phyloP scores from a whole-genome alignment of 2,113 vertebrate genomes.

The Cochlearius cochlearius region DNA sequence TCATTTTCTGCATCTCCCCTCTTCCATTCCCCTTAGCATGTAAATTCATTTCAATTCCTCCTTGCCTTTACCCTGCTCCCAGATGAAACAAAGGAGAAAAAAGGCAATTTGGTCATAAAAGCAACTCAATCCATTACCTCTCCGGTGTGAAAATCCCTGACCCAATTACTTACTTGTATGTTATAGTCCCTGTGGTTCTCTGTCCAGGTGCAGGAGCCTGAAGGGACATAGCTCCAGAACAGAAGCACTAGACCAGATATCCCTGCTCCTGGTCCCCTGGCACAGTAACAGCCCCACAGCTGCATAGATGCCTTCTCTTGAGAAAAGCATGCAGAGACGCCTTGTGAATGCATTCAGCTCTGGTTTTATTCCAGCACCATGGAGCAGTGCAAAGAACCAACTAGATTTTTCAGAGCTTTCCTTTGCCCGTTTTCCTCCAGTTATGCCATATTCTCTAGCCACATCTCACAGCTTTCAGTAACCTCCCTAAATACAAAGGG shows the following conservation, averaged over 20 bases:
- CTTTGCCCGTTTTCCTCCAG: rapidly evolving
- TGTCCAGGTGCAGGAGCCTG: background rate
- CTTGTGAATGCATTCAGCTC: background rate
- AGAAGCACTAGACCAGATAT: background rate
- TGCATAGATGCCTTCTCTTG: background rate
- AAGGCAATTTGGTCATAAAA: background rate
- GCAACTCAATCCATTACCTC: background rate
- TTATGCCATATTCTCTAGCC: background rate
- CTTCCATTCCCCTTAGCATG: background rate
- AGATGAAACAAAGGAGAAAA: background rate
- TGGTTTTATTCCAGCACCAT: background rate
- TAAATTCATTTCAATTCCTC: background rate
- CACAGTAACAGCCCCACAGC: background rate
- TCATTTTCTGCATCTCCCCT: background rate
- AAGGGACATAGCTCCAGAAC: background rate
- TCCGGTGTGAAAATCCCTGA: background rate
- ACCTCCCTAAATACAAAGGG: background rate
- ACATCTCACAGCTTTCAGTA: background rate
- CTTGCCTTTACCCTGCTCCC: background rate
- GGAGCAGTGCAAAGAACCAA: background rate
- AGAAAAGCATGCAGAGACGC: background rate
- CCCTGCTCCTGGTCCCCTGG: background rate
- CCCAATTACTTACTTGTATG: background rate
- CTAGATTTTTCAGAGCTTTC: background rate
- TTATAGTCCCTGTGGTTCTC: background rate